These are phyloP conservation scores for Alloscopus bannaensis DNA, from an alignment of 2,888 invertebrate genomes.

Conservation along the genomic window DNA sequence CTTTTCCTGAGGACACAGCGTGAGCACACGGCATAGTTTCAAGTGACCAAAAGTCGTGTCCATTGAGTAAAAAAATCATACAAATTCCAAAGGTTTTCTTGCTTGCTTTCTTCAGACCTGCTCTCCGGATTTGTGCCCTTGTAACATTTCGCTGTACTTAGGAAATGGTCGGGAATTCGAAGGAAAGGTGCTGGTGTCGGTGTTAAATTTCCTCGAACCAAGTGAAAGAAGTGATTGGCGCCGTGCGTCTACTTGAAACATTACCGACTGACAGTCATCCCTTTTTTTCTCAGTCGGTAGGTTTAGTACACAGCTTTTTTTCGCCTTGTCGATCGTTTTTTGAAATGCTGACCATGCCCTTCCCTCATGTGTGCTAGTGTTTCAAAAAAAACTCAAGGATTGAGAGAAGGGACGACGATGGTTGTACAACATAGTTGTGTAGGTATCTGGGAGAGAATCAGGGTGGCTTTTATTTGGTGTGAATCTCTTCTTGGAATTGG, in stretches of 20 bases:
- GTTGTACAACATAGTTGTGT: no score
- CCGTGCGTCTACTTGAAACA: conserved; percentile 51
- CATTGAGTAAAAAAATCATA: neutral
- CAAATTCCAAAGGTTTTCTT: neutral
- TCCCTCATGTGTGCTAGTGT: conserved; percentile 17
- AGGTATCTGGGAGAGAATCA: no score
- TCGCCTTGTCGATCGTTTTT: conserved; percentile 40
- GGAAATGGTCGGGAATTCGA: neutral
- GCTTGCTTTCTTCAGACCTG: neutral
- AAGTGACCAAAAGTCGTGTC: neutral
- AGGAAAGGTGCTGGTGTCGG: conserved; percentile 41
- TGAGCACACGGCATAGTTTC: neutral
- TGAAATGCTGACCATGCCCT: conserved; percentile 39
- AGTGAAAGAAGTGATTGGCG: conserved; percentile 60
- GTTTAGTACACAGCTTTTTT: conserved; percentile 50
- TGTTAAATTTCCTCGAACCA: conserved; percentile 54
- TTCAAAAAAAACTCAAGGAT: conserved; percentile 8
- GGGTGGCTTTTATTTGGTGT: conserved; percentile 51
- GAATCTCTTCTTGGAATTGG: conserved; percentile 54
- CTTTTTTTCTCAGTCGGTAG: conserved; percentile 29
- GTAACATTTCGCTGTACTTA: neutral
- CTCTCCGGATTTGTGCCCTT: neutral
- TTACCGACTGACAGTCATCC: conserved; percentile 16
- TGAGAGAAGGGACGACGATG: conserved; percentile 23
- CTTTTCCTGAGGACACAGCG: conserved; percentile 6